Evolutionary conservation across 2,113 vertebrate genomes (phyloP), one percentile per base, ranked within the genome.

Genomic region (Butastur rufipennis): DNA sequence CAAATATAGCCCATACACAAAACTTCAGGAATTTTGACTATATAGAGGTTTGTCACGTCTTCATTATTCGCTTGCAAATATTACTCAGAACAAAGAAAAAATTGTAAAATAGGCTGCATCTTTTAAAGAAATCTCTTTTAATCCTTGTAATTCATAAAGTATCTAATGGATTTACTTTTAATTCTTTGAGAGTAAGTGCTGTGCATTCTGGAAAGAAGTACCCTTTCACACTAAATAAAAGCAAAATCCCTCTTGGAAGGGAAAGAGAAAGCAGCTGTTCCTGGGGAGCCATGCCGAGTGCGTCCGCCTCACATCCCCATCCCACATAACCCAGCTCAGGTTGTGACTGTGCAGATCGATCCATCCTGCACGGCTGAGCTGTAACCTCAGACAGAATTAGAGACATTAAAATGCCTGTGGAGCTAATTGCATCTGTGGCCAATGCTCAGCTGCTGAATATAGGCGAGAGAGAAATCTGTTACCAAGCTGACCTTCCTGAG

Each of bases 261-360:
- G 27, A 70, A 38, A 48, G 17, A 53, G 50, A 66, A 62, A 94
- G 38, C 48, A 85, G 71, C 21, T 1, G 0, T 66, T 90, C 47
- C 56, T 1, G 2, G 43, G 32, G 18, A 86, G 59, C n/a, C 67
- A 22, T 0, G 2, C 8, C 0, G 2, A 42, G 45, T 34, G 31
- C n/a, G 31, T 78, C 6, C 0, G 2, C 63, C 29, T 86, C 16
- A 2, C 40, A 20, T 11, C 47, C 43, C 40, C 27, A 34, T 62
- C 16, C 66, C 3, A 5, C 66, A 2, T 12, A 71, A 40, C 22
- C 12, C 90, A 36, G 58, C 34, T 75, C 19, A 2, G 59, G 27
- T 12, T 16, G 4, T 8, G 6, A 15, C 74, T 19, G 34, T 0
- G 2, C 29, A 9, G 52, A 68, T 38, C 2, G 4, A 90, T 80